Percentiles rank a stretch among this genome's conserved stretches.
Evolutionary conservation across 92 coral and sea anemone genomes (phyloP).

Genomic region (Palythoa grandiflora): DNA sequence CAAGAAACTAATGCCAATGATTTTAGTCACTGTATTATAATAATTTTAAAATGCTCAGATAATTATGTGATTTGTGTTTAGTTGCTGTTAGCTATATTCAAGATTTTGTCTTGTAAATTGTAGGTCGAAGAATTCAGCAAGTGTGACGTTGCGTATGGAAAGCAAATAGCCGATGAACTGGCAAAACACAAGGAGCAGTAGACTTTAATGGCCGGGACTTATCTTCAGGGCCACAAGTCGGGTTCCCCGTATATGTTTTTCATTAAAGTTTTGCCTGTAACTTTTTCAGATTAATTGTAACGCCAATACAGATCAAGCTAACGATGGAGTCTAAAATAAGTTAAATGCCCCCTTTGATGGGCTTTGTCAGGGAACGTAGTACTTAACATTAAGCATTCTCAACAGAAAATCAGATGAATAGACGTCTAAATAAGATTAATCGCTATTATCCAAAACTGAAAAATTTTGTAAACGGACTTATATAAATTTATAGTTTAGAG

Average conservation of each 20-base stretch:
- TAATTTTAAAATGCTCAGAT: not conserved
- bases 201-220: not conserved
- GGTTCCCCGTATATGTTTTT: too few relatives aligned
- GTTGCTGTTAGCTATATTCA: not conserved
- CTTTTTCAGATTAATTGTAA: not conserved
- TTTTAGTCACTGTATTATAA: not conserved
- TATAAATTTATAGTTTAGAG: too few relatives aligned
- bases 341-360: not conserved
- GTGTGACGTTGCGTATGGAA: conserved; percentile 87
- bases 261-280: not conserved
- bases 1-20: not conserved
- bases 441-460: too few relatives aligned
- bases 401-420: too few relatives aligned
- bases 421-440: too few relatives aligned
- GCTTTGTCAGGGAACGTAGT: not conserved
- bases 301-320: not conserved
- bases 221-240: not conserved
- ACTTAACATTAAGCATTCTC: too few relatives aligned
- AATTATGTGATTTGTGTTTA: not conserved
- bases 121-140: conserved; percentile 84
- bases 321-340: not conserved
- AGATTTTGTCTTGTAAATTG: not conserved
- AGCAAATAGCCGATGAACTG: conserved; percentile 73
- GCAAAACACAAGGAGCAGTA: conserved; percentile 43
- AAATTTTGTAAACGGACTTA: too few relatives aligned